phyloP scores from a whole-genome alignment of 2,888 invertebrate genomes.

The Plebejus argus region DNA sequence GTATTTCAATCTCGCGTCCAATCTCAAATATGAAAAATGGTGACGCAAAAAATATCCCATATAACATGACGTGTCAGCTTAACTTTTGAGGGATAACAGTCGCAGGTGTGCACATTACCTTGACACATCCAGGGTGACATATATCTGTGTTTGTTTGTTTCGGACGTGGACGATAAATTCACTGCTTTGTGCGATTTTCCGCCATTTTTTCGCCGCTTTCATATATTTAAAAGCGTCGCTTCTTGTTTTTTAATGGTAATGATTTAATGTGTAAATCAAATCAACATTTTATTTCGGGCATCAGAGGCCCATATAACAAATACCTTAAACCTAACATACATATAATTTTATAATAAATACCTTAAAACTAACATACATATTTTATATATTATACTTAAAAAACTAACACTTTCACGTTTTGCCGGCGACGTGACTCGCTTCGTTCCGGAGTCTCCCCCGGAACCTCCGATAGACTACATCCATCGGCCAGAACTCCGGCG shows the following conservation, averaged over 20 bases:
- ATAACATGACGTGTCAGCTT: slow-evolving; percentile 17
- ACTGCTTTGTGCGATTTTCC: slow-evolving; percentile 59
- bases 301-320: no score
- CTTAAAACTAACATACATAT: no score
- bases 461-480: no score
- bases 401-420: no score
- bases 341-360: no score
- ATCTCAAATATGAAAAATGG: neutral
- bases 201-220: slow-evolving; percentile 33
- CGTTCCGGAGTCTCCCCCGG: no score
- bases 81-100: slow-evolving; percentile 1
- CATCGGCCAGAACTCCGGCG: no score
- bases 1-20: neutral
- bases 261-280: neutral
- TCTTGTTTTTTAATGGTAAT: neutral
- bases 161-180: slow-evolving; percentile 71
- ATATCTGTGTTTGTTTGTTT: slow-evolving; percentile 55
- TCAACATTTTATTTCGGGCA: no score
- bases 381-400: no score
- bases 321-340: no score
- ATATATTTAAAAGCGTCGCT: slow-evolving; percentile 38
- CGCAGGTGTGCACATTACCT: slow-evolving; percentile 18
- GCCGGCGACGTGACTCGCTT: no score
- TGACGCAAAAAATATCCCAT: neutral
- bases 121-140: slow-evolving; percentile 45